Evolutionary conservation across 1,140 invertebrate species (phyloP).

Genomic region (Pseudomyrmex gracilis): DNA sequence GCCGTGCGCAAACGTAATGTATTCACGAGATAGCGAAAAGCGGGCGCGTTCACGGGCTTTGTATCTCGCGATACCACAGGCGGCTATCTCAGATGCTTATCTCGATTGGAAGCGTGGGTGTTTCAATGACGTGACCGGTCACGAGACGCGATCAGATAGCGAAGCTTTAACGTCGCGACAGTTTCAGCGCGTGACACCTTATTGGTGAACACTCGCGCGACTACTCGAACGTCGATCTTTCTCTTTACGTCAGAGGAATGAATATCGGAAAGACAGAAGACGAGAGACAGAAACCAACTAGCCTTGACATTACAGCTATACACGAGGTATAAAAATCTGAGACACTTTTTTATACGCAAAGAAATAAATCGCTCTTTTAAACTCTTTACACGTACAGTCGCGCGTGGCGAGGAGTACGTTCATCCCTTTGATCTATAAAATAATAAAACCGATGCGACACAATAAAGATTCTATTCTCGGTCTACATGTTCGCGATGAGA

Average conservation of each 20-base stretch:
- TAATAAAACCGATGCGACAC: conserved; percentile 29
- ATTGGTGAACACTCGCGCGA: conserved; percentile 53
- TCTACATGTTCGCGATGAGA: conserved; percentile 2
- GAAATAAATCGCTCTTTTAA: neutral
- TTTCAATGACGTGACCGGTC: conserved; percentile 77
- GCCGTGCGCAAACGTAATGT: conserved; percentile 64
- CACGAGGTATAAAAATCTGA: neutral
- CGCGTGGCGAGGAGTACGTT: conserved; percentile 10
- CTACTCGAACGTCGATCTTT: conserved; percentile 16
- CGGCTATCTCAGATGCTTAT: conserved; percentile 73
- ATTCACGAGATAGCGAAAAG: conserved; percentile 69
- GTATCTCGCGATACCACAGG: conserved; percentile 61
- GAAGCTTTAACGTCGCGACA: conserved; percentile 63
- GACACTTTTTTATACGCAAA: neutral
- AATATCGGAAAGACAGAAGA: conserved; percentile 20
- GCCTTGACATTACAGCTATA: conserved; percentile 15
- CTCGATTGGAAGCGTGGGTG: conserved; percentile 66
- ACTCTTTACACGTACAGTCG: conserved; percentile 28
- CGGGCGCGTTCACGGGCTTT: conserved; percentile 43
- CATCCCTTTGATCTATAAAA: conserved; percentile 13
- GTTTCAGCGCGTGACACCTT: conserved; percentile 64
- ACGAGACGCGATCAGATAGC: conserved; percentile 78
- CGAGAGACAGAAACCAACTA: neutral
- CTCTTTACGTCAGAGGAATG: neutral
- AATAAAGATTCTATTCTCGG: conserved; percentile 24